Evolutionary conservation across 2,113 vertebrate genomes (phyloP).

Genomic region (Onychorhynchus coronatus): DNA sequence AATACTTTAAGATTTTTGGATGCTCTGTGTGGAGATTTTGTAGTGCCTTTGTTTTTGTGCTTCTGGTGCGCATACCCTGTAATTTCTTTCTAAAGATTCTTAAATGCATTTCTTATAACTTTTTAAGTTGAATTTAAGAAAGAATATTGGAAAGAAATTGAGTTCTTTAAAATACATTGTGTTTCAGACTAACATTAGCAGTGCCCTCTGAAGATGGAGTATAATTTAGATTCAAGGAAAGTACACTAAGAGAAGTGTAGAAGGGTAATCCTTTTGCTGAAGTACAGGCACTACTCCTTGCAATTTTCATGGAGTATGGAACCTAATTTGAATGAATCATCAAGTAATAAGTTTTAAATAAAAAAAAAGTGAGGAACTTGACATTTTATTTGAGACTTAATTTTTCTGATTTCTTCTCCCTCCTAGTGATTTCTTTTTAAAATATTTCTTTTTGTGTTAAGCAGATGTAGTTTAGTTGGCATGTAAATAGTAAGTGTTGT

Average conservation of each 20-base stretch:
- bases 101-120: not conserved
- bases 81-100: not conserved
- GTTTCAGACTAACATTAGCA: not conserved
- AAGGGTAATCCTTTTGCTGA: not conserved
- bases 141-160: not conserved
- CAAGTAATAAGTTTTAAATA: not conserved
- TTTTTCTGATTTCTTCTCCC: not conserved
- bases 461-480: not conserved
- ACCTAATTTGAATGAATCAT: not conserved
- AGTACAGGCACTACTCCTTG: not conserved
- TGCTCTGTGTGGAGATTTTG: not conserved
- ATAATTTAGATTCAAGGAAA: not conserved
- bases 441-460: not conserved
- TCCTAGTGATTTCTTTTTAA: not conserved
- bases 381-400: not conserved
- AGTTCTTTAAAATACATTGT: not conserved
- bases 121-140: not conserved
- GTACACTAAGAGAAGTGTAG: not conserved
- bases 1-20: not conserved
- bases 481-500: not conserved
- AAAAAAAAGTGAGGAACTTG: not conserved
- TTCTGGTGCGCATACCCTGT: not conserved
- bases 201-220: not conserved
- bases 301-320: not conserved
- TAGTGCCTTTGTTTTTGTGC: not conserved